phyloP scores from a whole-genome alignment of 2,888 invertebrate genomes.

The Athrips mouffetella region DNA sequence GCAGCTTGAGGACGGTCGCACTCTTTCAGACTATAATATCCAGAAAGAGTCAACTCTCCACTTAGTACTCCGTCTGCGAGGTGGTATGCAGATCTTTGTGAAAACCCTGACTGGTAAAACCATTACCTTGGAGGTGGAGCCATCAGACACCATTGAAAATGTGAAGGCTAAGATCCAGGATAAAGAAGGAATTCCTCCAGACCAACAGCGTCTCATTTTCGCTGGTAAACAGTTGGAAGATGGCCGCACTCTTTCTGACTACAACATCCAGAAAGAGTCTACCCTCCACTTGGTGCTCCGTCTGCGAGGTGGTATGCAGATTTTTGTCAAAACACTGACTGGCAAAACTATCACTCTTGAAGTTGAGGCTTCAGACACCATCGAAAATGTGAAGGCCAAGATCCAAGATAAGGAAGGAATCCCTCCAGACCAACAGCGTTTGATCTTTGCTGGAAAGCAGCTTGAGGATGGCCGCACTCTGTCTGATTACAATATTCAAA shows the following conservation, averaged over 20 bases:
- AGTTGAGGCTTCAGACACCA: slow-evolving; percentile 32
- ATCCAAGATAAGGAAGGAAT: slow-evolving; percentile 31
- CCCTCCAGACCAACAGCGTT: slow-evolving; percentile 29
- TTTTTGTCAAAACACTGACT: slow-evolving; percentile 32
- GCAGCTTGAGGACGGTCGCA: slow-evolving; percentile 47
- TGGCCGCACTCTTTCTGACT: slow-evolving; percentile 37
- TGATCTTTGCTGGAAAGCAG: slow-evolving; percentile 30
- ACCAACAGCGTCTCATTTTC: slow-evolving; percentile 39
- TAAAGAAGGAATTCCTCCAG: slow-evolving; percentile 40
- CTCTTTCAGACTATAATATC: slow-evolving; percentile 46
- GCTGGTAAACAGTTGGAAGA: slow-evolving; percentile 40
- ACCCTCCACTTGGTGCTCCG: slow-evolving; percentile 30
- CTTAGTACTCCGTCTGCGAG: slow-evolving; percentile 33
- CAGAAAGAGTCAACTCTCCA: slow-evolving; percentile 39
- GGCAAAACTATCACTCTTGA: slow-evolving; percentile 41
- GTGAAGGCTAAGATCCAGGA: slow-evolving; percentile 41
- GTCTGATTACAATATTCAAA: slow-evolving; percentile 31
- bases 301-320: slow-evolving; percentile 33
- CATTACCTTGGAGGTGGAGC: slow-evolving; percentile 39
- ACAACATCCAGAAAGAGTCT: slow-evolving; percentile 34
- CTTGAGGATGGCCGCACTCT: slow-evolving; percentile 29
- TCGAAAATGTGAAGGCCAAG: slow-evolving; percentile 31
- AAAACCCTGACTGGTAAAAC: slow-evolving; percentile 43
- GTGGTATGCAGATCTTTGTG: slow-evolving; percentile 41
- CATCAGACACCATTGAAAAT: slow-evolving; percentile 39